Evolutionary conservation across 1,140 invertebrate species (phyloP).

Genomic region (Acromyrmex echinatior): DNA sequence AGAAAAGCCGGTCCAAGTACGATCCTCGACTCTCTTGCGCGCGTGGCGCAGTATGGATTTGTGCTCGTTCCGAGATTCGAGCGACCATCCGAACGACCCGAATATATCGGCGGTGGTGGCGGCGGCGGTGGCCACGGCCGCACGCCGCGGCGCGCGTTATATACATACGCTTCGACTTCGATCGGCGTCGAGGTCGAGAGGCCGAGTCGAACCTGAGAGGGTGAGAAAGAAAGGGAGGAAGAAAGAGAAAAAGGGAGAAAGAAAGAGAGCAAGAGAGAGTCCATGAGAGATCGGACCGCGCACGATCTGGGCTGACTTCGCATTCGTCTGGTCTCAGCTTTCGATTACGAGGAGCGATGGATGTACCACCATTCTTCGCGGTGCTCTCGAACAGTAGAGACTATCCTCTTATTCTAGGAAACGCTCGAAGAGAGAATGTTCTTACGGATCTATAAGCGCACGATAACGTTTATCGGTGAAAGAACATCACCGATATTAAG

Average conservation of each 20-base stretch:
- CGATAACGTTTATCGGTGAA: slow-evolving; percentile 24
- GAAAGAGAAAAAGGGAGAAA: slow-evolving; percentile 3
- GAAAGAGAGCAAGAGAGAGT: not conserved
- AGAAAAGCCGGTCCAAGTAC: slow-evolving; percentile 48
- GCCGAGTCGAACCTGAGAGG: slow-evolving; percentile 43
- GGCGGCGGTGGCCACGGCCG: not conserved
- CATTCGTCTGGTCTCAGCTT: slow-evolving; percentile 34
- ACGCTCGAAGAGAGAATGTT: not conserved
- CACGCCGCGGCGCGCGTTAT: slow-evolving; percentile 44
- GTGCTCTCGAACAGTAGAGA: not conserved
- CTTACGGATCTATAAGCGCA: not conserved
- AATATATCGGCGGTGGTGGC: slow-evolving; percentile 50
- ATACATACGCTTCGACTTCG: slow-evolving; percentile 60
- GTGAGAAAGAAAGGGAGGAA: not conserved
- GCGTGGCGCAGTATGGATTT: slow-evolving; percentile 49
- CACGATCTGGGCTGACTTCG: slow-evolving; percentile 24
- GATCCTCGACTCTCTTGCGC: slow-evolving; percentile 44
- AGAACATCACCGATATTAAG: not conserved
- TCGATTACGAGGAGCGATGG: slow-evolving; percentile 29
- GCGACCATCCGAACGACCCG: slow-evolving; percentile 39
- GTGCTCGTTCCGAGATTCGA: slow-evolving; percentile 50
- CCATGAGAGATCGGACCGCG: slow-evolving; percentile 34
- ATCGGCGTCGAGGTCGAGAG: slow-evolving; percentile 66
- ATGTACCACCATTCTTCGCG: slow-evolving; percentile 16
- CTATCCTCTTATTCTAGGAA: not conserved